These are phyloP conservation scores for Entomyzon cyanotis DNA, from an alignment of 2,113 vertebrate species.

Conservation along the genomic window DNA sequence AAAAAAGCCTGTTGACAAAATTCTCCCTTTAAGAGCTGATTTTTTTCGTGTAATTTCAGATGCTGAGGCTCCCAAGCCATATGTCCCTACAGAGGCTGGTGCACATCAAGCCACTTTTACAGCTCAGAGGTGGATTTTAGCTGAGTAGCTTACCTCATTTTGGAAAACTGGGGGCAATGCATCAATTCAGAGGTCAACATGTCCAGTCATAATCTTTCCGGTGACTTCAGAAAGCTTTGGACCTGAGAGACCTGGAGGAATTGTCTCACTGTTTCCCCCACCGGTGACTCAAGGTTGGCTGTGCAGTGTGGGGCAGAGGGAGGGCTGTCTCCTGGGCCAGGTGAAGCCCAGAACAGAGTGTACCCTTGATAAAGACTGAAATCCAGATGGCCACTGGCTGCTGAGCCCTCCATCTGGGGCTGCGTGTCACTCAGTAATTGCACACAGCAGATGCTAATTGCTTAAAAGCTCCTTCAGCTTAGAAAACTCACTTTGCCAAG, in stretches of 20 bases:
- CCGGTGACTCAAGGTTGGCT: neutral
- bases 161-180: neutral
- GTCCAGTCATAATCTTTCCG: neutral
- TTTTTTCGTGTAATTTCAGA: neutral
- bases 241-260: neutral
- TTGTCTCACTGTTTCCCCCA: neutral
- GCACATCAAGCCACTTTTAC: neutral
- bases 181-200: neutral
- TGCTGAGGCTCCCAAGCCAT: neutral
- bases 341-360: neutral
- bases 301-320: rapidly evolving
- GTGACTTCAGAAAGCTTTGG: neutral
- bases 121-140: neutral
- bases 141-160: neutral
- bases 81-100: neutral
- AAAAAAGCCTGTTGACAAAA: neutral
- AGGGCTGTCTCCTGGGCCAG: neutral
- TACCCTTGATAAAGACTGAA: neutral
- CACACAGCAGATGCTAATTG: constrained; percentile 38
- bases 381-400: constrained; percentile 26
- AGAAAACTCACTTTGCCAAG: neutral
- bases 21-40: neutral
- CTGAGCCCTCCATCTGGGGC: neutral
- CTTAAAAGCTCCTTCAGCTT: constrained; percentile 37
- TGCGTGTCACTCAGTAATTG: neutral